Percentiles rank a stretch among this genome's conserved stretches.
These are phyloP conservation scores for Amphiprion percula DNA, from an alignment of 2,113 vertebrate genomes.

Conservation along the genomic window DNA sequence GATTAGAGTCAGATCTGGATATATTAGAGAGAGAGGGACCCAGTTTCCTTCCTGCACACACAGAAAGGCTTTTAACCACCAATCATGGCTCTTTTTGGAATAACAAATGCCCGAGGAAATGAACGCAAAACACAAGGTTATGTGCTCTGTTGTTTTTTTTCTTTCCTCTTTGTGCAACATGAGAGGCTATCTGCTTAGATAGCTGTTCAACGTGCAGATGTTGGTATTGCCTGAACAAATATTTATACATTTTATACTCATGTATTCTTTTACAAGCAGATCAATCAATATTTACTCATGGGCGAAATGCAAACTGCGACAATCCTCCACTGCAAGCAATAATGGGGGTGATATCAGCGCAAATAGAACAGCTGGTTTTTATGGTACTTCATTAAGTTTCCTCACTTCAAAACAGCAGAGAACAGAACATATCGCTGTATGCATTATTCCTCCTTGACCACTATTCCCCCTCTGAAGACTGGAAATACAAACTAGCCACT, in stretches of 20 bases:
- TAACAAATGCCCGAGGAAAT: conserved; percentile 36
- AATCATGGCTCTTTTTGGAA: conserved; percentile 18
- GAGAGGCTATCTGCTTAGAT: conserved; percentile 46
- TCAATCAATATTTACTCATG: conserved; percentile 81
- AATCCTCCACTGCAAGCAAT: conserved; percentile 67
- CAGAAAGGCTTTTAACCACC: conserved; percentile 64
- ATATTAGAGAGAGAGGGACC: conserved; percentile 38
- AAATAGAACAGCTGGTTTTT: conserved; percentile 49
- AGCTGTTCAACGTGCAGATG: conserved; percentile 50
- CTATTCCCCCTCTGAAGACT: conserved; percentile 28
- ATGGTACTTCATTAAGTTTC: conserved; percentile 43
- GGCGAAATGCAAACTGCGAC: conserved; percentile 75
- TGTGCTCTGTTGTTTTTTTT: background rate
- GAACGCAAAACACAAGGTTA: conserved; percentile 45
- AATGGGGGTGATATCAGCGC: conserved; percentile 53
- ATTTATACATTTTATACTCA: conserved; percentile 72
- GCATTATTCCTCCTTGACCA: conserved; percentile 59
- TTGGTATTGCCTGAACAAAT: conserved; percentile 70
- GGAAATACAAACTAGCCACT: conserved; percentile 54
- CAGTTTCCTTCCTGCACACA: conserved; percentile 50
- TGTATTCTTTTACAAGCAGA: conserved; percentile 77
- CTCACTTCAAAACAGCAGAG: conserved; percentile 43
- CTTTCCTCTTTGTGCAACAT: background rate
- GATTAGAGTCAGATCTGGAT: conserved; percentile 52
- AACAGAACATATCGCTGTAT: conserved; percentile 44